Conservation (phyloP, 2,888 invertebrate species). For the Clusia tigrina region DNA sequence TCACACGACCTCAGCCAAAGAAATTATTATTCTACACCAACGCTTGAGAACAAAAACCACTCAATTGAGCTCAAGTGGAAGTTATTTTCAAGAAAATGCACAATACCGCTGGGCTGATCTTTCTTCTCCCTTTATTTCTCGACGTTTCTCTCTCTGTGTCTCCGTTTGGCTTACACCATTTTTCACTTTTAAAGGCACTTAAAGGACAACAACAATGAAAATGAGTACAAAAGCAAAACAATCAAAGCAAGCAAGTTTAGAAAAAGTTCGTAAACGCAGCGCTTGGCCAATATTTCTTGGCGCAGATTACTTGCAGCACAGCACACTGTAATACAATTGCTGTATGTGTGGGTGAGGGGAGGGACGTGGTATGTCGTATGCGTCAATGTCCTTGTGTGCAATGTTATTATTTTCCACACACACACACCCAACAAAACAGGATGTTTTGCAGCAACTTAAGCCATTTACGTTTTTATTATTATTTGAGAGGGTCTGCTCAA, state of each 20-base stretch:
- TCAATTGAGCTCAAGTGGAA: not conserved
- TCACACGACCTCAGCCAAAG: too few species aligned
- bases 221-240: not conserved
- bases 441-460: constrained; percentile 5
- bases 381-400: not conserved
- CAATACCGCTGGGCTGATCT: not conserved
- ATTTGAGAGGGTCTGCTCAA: not conserved
- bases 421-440: constrained; percentile 18
- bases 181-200: too few species aligned
- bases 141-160: too few species aligned
- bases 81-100: not conserved
- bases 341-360: too few species aligned
- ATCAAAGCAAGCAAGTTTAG: not conserved
- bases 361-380: too few species aligned
- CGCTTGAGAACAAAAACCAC: not conserved
- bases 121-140: too few species aligned
- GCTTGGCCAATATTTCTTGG: too few species aligned
- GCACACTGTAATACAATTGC: too few species aligned
- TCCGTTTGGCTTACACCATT: too few species aligned
- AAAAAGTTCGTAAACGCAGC: too few species aligned
- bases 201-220: not conserved
- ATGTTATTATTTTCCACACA: constrained; percentile 30
- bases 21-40: too few species aligned
- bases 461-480: not conserved
- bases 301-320: too few species aligned